These are phyloP conservation scores for Andrena bicolor DNA, from an alignment of 2,888 invertebrate species.

Conservation along the genomic window DNA sequence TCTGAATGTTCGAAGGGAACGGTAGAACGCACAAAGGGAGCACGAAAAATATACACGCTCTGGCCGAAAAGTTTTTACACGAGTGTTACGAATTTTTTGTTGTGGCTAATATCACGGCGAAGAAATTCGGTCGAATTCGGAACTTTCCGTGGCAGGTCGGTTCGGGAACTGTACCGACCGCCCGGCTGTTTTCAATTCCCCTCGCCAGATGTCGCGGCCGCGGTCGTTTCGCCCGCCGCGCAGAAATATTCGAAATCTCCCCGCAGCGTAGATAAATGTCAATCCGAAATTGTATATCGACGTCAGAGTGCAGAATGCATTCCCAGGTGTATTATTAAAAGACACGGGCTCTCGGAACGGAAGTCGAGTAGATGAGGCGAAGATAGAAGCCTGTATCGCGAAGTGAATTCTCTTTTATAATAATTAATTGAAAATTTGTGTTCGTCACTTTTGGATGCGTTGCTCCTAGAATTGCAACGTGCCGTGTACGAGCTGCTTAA, in stretches of 20 bases:
- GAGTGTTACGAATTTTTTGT: conserved; percentile 81
- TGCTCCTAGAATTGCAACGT: too few species aligned
- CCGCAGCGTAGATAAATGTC: conserved; percentile 36
- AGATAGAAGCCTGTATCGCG: neutral
- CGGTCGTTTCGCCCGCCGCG: conserved; percentile 24
- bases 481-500: neutral
- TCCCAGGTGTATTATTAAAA: conserved; percentile 28
- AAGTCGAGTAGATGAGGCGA: neutral
- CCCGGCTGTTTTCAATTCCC: neutral
- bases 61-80: conserved; percentile 77
- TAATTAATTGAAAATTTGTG: neutral
- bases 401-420: neutral
- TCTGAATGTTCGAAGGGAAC: conserved; percentile 44
- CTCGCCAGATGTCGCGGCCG: conserved; percentile 52
- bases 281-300: conserved; percentile 58
- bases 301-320: conserved; percentile 44
- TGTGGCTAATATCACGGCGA: conserved; percentile 82
- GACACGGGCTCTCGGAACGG: conserved; percentile 21
- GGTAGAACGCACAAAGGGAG: conserved; percentile 54
- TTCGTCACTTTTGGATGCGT: neutral
- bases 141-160: conserved; percentile 67
- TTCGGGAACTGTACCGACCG: conserved; percentile 61
- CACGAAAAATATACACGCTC: conserved; percentile 70
- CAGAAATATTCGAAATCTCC: conserved; percentile 39
- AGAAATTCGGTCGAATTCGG: conserved; percentile 76